These are phyloP conservation scores for Sminthurides aquaticus DNA, from an alignment of 2,888 invertebrate species.

Conservation along the genomic window DNA sequence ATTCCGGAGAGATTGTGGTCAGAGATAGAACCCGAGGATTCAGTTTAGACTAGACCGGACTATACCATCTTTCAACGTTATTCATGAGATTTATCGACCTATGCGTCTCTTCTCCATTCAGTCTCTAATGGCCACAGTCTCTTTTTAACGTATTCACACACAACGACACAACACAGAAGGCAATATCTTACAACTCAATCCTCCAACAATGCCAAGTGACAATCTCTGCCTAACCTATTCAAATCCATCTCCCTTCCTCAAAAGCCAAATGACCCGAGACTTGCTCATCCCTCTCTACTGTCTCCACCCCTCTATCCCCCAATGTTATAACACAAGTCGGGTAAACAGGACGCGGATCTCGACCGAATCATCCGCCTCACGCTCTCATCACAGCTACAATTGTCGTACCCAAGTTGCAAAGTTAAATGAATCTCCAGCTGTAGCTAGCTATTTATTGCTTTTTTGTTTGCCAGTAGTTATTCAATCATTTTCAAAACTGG, in stretches of 20 bases:
- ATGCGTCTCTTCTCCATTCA: conserved; percentile 17
- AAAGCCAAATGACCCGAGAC: neutral
- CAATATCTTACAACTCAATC: neutral
- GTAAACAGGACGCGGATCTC: no score
- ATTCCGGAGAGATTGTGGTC: conserved; percentile 19
- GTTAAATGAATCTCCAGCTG: no score
- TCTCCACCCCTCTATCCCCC: neutral
- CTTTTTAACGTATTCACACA: conserved; percentile 8
- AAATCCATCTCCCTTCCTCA: neutral
- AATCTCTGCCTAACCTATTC: conserved; percentile 5
- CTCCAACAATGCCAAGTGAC: conserved; percentile 10
- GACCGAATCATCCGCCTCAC: no score
- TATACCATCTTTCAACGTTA: conserved; percentile 13
- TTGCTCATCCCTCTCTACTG: neutral
- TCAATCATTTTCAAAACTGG: no score
- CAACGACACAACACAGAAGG: neutral
- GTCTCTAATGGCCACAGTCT: conserved; percentile 20
- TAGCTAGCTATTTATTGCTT: no score
- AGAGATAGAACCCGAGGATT: conserved; percentile 7
- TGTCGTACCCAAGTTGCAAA: no score
- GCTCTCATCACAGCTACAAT: neutral
- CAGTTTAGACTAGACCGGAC: conserved; percentile 15
- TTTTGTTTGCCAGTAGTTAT: no score
- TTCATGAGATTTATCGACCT: conserved; percentile 27
- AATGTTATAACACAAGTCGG: no score